Conservation (phyloP, 2,888 invertebrate genomes). For the Ectemnius continuus region DNA sequence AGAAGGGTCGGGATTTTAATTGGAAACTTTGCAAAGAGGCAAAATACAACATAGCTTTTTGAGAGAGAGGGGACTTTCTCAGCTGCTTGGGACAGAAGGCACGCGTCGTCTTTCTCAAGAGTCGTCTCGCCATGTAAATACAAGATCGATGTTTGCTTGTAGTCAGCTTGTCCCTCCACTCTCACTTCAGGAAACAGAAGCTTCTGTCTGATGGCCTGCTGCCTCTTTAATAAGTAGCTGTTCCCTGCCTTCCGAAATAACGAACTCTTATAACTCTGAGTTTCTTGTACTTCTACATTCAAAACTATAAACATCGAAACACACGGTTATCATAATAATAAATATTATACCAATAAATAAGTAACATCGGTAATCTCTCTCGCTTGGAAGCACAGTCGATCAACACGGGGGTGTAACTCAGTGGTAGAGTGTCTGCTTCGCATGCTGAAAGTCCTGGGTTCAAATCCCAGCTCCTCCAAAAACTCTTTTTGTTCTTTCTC, state of each 20-base stretch:
- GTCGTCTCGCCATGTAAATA: conserved; percentile 32
- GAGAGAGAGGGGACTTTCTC: conserved; percentile 20
- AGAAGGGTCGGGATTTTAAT: conserved; percentile 26
- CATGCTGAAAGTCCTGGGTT: conserved; percentile 79
- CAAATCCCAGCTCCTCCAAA: conserved; percentile 76
- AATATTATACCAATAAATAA: neutral
- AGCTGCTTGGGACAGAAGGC: conserved; percentile 30
- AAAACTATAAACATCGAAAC: too few species aligned
- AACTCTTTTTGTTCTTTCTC: neutral
- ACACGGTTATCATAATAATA: too few species aligned
- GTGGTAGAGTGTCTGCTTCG: conserved; percentile 78
- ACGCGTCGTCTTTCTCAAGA: conserved; percentile 35
- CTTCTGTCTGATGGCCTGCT: conserved; percentile 24
- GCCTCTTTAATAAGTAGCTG: conserved; percentile 21
- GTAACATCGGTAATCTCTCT: neutral
- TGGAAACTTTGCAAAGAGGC: conserved; percentile 27
- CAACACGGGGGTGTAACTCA: conserved; percentile 76
- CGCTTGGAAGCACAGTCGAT: neutral
- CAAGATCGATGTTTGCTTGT: conserved; percentile 25
- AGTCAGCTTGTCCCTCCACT: conserved; percentile 15
- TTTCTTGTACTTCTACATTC: neutral
- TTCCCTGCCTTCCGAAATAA: neutral
- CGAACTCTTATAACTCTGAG: neutral
- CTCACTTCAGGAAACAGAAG: conserved; percentile 22
- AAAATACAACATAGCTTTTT: conserved; percentile 13